These are phyloP conservation scores for Adelognathus sp. DNA, from an alignment of 2,888 invertebrate species.

Conservation along the genomic window DNA sequence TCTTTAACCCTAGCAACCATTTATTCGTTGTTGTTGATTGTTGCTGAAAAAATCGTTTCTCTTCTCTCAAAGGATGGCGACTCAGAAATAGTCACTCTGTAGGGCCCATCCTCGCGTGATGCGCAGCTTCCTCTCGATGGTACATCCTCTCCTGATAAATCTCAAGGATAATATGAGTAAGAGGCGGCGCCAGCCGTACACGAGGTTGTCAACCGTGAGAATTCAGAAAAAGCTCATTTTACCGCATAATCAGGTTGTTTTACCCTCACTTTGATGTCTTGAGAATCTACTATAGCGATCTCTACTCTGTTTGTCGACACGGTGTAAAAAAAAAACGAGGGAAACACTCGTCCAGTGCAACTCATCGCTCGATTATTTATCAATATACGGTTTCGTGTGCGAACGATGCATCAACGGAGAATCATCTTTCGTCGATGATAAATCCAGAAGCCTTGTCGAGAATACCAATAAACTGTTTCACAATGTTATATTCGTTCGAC, in stretches of 20 bases:
- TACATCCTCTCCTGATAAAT: constrained; percentile 36
- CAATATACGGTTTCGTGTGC: constrained; percentile 18
- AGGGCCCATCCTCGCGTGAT: constrained; percentile 20
- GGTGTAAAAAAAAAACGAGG: no score
- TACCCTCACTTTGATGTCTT: constrained; percentile 34
- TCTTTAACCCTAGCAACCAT: no score
- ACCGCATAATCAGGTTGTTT: constrained; percentile 38
- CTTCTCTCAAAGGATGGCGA: no score
- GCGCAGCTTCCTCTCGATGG: constrained; percentile 50
- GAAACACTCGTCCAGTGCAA: background rate
- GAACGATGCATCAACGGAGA: background rate
- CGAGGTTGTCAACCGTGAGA: constrained; percentile 57
- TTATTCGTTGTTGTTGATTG: no score
- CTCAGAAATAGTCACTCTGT: no score
- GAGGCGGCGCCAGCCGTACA: constrained; percentile 35
- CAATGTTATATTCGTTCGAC: constrained; percentile 15
- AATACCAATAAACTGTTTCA: constrained; percentile 14
- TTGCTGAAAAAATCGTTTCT: no score
- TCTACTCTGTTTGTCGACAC: no score
- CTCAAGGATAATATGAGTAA: background rate
- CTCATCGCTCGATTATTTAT: constrained; percentile 44
- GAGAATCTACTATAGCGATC: constrained; percentile 10
- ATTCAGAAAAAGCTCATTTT: constrained; percentile 48
- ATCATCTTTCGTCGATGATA: background rate
- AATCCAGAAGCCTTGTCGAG: no score